phyloP scores from a whole-genome alignment of 35 echinoderm and acorn worm species.

The Antedon bifida region DNA sequence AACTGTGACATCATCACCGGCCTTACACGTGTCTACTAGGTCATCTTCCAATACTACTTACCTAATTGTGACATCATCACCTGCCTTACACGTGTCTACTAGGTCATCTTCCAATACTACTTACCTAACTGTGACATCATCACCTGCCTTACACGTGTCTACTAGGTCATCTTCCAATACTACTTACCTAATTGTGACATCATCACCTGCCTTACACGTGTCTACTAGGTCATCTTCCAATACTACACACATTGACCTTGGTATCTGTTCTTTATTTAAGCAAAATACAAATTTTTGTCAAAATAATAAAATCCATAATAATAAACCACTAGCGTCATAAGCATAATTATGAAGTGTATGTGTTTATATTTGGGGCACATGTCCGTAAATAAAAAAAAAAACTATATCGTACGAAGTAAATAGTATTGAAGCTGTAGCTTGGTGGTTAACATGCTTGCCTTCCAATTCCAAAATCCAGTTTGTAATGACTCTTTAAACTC shows the following conservation, averaged over 20 bases:
- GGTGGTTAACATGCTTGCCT: too few relatives aligned
- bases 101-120: slow-evolving; percentile 90
- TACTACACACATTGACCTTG: slow-evolving; percentile 92
- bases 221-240: slow-evolving; percentile 90
- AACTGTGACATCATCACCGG: too few relatives aligned
- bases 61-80: too few relatives aligned
- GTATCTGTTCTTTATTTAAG: slow-evolving; percentile 35
- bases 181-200: slow-evolving; percentile 82
- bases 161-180: slow-evolving; percentile 88
- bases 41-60: slow-evolving; percentile 94
- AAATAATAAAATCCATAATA: background rate
- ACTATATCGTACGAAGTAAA: too few relatives aligned
- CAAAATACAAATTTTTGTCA: background rate
- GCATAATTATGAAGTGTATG: background rate
- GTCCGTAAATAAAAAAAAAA: too few relatives aligned
- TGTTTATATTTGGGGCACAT: too few relatives aligned
- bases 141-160: slow-evolving; percentile 81
- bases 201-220: slow-evolving; percentile 79
- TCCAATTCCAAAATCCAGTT: too few relatives aligned
- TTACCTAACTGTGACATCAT: too few relatives aligned
- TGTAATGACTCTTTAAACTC: too few relatives aligned
- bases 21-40: slow-evolving; percentile 75
- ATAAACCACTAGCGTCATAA: background rate
- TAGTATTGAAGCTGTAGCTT: too few relatives aligned
- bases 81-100: slow-evolving; percentile 80